Base-by-base conservation (phyloP, 1,140 invertebrate species). In the Calliopsis andreniformis region DNA sequence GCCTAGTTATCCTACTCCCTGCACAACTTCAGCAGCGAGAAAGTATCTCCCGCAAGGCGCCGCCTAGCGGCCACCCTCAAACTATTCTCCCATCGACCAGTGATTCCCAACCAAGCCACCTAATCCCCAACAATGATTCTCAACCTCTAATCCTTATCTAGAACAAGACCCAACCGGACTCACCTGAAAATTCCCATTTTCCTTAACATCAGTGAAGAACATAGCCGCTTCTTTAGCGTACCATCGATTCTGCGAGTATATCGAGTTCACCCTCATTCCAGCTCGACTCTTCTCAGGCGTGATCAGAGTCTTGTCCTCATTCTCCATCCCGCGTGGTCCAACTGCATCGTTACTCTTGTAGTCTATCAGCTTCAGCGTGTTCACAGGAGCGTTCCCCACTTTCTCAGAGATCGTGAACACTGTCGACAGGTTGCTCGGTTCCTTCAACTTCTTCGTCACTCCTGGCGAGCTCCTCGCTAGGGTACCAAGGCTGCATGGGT, bases 211-310 rank as follows among this genome's bases (percentile, higher is more conserved):
- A 28, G 84, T 88, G 61, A 87, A 84, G 71, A 91, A 89, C 70
- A 88, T 88, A 25, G 88, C 73, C 25, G 82, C 53, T 12, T 90
- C 89, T 77, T 91, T 91, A 63, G 71, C 69, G 43, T 87, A 87
- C 88, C 90, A 90, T 43, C 90, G 88, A 49, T 91, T 89, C 75
- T 91, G 90, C 35, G 90, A 89, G 67, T 92, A 92, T 70, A 92
- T 92, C 25, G 91, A 92, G 67, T 92, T 92, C 64, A 92, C 87
- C 78, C 91, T 91, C 90, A 92, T 92, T 16, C 89, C 85, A 30
- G 83, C 76, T 53, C 86, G 64, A 66, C 79, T 86, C 61, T 84
- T 89, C 72, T 47, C 53, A 55, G 87, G 81, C 51, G 80, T 78
- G 62, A 88, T 83, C 62, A 89, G 72, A 23, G 86, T 79, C 71